A percentile compares a stretch with the other conserved stretches of the same genome.
These are phyloP conservation scores for Labeo calbasu DNA, from an alignment of 2,797 vertebrate genomes.

Conservation along the genomic window DNA sequence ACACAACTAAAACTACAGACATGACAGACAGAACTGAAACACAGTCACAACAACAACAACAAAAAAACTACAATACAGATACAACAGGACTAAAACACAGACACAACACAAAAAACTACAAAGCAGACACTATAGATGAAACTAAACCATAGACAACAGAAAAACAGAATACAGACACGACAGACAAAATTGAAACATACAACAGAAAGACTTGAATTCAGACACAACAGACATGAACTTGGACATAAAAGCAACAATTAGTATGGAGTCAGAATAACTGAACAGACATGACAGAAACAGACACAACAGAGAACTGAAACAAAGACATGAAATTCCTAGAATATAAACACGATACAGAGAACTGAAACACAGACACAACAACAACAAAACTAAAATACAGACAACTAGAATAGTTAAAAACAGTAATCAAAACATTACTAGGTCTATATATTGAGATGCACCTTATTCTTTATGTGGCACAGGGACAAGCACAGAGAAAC, in stretches of 20 bases:
- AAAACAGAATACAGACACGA: too few species aligned
- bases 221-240: too few species aligned
- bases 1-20: too few species aligned
- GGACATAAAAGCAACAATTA: too few species aligned
- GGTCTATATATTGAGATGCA: not conserved
- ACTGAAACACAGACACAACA: not conserved
- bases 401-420: not conserved
- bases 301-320: not conserved
- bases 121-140: not conserved
- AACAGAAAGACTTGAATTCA: not conserved
- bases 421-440: not conserved
- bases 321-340: not conserved
- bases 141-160: not conserved
- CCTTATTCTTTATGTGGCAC: not conserved
- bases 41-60: too few species aligned
- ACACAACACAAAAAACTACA: too few species aligned
- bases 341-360: not conserved
- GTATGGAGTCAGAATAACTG: not conserved
- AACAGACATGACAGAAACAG: not conserved
- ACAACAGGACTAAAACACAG: too few species aligned
- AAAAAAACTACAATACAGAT: too few species aligned
- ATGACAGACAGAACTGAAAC: too few species aligned
- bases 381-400: not conserved
- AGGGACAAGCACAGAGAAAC: constrained; percentile 11
- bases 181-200: too few species aligned